Base-by-base conservation (phyloP, 2,113 vertebrate species). In the Bolborhynchus lineola region DNA sequence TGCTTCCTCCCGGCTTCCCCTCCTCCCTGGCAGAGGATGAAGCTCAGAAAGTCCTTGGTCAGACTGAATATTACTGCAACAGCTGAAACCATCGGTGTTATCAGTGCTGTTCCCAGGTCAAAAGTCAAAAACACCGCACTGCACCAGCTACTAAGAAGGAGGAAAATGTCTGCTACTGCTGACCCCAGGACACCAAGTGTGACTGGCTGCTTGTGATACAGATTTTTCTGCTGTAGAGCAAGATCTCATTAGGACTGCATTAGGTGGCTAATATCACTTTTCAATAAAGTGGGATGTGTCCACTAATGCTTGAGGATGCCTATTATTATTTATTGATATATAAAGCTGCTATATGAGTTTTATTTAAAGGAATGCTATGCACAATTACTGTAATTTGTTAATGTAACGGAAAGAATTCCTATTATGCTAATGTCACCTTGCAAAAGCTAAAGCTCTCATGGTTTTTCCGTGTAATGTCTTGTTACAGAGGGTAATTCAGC, bases 321-420 rank as follows among this genome's bases (percentile, higher is more conserved):
- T 88, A 88, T 95, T 94, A 49, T 84, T 96, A 95, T 94, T 93
- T 95, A 95, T 95, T 92, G 90, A 87, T 78, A 79, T 28, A 81
- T 93, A 79, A 96, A 89, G 47, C 62, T 72, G 53, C 71, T 94
- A 20, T 49, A 26, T 10, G 15, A 88, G 64, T 85, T 92, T 95
- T 88, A 78, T 88, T 92, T 82, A 86, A 94, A 91, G 65, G 65
- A 64, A 63, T 42, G 69, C 79, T 72, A 79, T 76, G 46, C 64
- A 81, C 25, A 5, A 94, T 95, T 94, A 86, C 72, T 62, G 16
- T 81, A 85, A 96, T 96, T 94, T 94, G 72, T 92, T 94, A 95
- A 94, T 57, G 76, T 60, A 88, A 86, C 26, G 10, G 31, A 82
- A 83, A 67, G 28, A 64, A 77, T 95, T 95, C 37, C 33, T 72